A percentile compares a stretch with the other conserved stretches of the same genome.
phyloP scores from a whole-genome alignment of 2,888 invertebrate species.

The Saturnia pavonia region DNA sequence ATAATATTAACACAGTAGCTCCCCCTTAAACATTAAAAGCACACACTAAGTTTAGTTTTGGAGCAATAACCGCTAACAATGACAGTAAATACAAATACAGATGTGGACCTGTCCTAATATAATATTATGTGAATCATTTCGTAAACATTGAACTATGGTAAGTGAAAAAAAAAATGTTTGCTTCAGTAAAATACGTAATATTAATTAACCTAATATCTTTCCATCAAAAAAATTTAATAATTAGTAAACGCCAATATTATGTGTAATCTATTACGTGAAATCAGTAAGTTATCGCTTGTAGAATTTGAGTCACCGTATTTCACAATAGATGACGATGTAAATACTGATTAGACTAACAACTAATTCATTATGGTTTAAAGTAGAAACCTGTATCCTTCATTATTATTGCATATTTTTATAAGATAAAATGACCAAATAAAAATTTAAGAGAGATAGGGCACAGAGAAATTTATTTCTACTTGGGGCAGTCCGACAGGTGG shows the following conservation, averaged over 20 bases:
- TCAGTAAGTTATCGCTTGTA: background rate
- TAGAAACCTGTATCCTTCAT: background rate
- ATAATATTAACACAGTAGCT: slow-evolving; percentile 13
- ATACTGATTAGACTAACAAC: background rate
- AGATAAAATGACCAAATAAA: too few species aligned
- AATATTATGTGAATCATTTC: slow-evolving; percentile 25
- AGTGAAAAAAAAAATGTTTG: slow-evolving; percentile 20
- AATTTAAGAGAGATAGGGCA: too few species aligned
- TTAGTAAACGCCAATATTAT: background rate
- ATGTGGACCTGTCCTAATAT: slow-evolving; percentile 21
- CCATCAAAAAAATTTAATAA: background rate
- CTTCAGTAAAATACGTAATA: background rate
- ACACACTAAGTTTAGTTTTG: slow-evolving; percentile 20
- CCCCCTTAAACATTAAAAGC: slow-evolving; percentile 16
- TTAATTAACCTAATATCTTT: background rate
- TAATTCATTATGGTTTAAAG: background rate
- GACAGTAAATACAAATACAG: slow-evolving; percentile 22
- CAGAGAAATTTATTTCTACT: too few species aligned
- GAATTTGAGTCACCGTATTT: background rate
- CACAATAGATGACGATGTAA: background rate
- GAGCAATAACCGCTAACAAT: slow-evolving; percentile 24
- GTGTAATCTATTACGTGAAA: background rate
- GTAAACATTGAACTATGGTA: slow-evolving; percentile 24
- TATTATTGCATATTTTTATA: background rate
- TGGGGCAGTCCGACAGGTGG: too few species aligned